Evolutionary conservation across 2,797 vertebrate species (phyloP).

Genomic region (Toxotes lorentzi): DNA sequence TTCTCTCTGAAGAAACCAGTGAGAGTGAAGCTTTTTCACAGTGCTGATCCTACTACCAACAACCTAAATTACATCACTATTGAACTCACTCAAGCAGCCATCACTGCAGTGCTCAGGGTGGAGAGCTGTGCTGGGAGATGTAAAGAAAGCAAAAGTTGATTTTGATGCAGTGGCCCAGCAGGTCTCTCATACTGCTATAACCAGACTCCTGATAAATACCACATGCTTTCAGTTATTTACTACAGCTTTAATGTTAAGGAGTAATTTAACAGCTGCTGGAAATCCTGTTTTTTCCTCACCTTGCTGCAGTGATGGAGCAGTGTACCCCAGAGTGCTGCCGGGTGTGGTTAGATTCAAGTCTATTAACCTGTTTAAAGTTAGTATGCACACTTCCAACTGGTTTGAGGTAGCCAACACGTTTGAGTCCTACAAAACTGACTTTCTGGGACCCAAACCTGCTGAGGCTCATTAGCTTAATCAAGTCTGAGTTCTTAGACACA

Average conservation of each 20-base stretch:
- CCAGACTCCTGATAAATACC: neutral
- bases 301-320: neutral
- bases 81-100: neutral
- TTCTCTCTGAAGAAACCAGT: neutral
- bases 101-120: neutral
- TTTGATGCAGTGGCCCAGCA: neutral
- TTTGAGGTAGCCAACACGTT: neutral
- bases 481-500: neutral
- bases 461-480: neutral
- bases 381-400: neutral
- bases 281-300: neutral
- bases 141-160: neutral
- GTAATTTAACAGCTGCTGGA: neutral
- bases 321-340: neutral
- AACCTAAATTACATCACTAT: constrained; percentile 3
- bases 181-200: neutral
- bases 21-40: neutral
- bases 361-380: neutral
- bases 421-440: neutral
- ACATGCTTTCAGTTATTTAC: neutral
- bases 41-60: neutral
- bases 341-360: neutral
- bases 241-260: neutral
- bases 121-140: constrained; percentile 2
- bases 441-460: neutral